Evolutionary conservation across 2,888 invertebrate genomes (phyloP).

Genomic region (Nebria salina): DNA sequence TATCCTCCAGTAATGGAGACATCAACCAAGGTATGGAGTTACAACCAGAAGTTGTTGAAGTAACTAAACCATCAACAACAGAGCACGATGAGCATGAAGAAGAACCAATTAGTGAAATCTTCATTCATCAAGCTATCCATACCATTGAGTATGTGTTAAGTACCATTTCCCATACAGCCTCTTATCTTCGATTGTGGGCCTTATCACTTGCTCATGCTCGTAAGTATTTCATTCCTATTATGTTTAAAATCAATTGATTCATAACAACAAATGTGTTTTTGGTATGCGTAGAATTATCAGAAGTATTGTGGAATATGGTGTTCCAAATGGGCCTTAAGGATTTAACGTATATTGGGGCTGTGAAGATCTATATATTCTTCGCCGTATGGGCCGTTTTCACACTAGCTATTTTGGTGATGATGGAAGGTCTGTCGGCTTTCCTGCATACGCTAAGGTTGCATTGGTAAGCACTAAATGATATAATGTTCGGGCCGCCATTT

Average conservation of each 20-base stretch:
- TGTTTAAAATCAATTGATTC: neutral
- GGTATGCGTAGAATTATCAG: constrained; percentile 74
- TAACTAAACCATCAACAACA: constrained; percentile 61
- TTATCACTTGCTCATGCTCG: constrained; percentile 94
- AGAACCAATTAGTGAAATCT: constrained; percentile 84
- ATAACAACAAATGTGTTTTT: neutral
- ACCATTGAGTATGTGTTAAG: constrained; percentile 97
- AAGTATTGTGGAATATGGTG: constrained; percentile 81
- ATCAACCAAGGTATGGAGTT: constrained; percentile 75
- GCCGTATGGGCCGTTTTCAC: constrained; percentile 83
- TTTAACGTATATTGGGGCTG: constrained; percentile 60
- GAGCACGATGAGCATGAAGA: constrained; percentile 59
- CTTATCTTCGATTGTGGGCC: constrained; percentile 96
- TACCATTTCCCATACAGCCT: constrained; percentile 96
- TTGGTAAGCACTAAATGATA: constrained; percentile 68
- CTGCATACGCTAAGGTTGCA: constrained; percentile 88
- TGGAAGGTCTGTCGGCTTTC: constrained; percentile 93
- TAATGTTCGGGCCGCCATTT: neutral
- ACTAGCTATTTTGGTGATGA: constrained; percentile 82
- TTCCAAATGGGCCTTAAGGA: constrained; percentile 60
- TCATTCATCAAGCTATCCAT: constrained; percentile 95
- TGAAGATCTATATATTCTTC: constrained; percentile 73
- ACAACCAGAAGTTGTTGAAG: constrained; percentile 62
- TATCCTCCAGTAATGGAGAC: constrained; percentile 68
- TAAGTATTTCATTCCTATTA: constrained; percentile 63